phyloP scores from a whole-genome alignment of 2,113 vertebrate genomes.

The Cnemophilus loriae region DNA sequence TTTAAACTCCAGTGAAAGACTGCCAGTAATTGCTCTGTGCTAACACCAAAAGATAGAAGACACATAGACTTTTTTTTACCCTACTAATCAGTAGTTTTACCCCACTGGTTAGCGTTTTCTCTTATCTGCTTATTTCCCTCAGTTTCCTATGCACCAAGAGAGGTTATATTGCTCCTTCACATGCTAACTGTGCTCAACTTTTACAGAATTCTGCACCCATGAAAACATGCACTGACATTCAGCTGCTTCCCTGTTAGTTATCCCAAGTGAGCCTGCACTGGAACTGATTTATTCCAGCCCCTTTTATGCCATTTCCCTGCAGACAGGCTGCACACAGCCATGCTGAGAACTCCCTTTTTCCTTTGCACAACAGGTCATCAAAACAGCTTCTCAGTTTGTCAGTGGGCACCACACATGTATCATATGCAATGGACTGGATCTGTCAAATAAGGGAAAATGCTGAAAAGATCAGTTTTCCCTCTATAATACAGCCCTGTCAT shows the following conservation, averaged over 20 bases:
- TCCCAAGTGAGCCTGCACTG: not conserved
- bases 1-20: not conserved
- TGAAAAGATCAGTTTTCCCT: not conserved
- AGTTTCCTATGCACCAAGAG: not conserved
- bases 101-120: not conserved
- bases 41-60: not conserved
- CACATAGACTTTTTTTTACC: not conserved
- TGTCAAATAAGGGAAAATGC: not conserved
- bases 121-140: not conserved
- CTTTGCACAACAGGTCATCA: not conserved
- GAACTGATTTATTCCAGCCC: not conserved
- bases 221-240: not conserved
- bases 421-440: not conserved
- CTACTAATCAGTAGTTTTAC: not conserved
- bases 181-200: not conserved
- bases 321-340: not conserved
- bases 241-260: not conserved
- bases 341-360: not conserved
- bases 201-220: not conserved
- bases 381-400: conserved; percentile 12
- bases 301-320: not conserved
- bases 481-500: not conserved
- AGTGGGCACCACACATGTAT: not conserved
- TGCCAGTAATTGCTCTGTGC: not conserved
- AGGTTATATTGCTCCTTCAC: not conserved